A percentile compares a stretch with the other conserved stretches of the same genome.
Evolutionary conservation across 1,140 invertebrate species (phyloP).

Genomic region (Adoxophyes honmai): DNA sequence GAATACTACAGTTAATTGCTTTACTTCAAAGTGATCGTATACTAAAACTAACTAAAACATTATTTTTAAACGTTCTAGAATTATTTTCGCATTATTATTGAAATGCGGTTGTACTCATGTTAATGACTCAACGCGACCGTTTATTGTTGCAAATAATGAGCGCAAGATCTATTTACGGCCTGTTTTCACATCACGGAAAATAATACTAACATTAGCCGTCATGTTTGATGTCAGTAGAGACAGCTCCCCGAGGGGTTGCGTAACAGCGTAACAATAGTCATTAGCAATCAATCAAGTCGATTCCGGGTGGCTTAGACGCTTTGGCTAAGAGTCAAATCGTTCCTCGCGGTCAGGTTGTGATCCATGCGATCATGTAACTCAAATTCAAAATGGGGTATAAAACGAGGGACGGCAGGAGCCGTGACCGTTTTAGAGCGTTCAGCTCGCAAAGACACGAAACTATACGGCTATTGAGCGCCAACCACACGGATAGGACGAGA

Average conservation of each 20-base stretch:
- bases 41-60: no score
- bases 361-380: slow-evolving; percentile 19
- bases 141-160: slow-evolving; percentile 46
- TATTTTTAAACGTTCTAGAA: no score
- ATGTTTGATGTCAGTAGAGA: slow-evolving; percentile 49
- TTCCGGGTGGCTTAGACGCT: slow-evolving; percentile 43
- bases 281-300: slow-evolving; percentile 63
- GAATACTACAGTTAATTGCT: no score
- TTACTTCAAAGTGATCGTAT: no score
- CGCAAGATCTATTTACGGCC: neutral
- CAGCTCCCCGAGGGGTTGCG: slow-evolving; percentile 42
- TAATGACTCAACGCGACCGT: slow-evolving; percentile 35
- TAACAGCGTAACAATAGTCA: slow-evolving; percentile 59
- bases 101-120: no score
- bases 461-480: slow-evolving; percentile 17
- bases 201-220: slow-evolving; percentile 49
- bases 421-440: slow-evolving; percentile 34
- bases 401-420: slow-evolving; percentile 28
- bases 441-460: slow-evolving; percentile 23
- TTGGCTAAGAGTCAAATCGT: slow-evolving; percentile 40
- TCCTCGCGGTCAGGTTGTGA: slow-evolving; percentile 44
- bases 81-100: no score
- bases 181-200: slow-evolving; percentile 29
- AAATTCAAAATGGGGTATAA: slow-evolving; percentile 20
- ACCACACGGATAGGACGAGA: slow-evolving; percentile 30